Evolutionary conservation across 2,888 invertebrate species (phyloP), one percentile per base, ranked within the genome.

Genomic region (Parochlus steinenii): DNA sequence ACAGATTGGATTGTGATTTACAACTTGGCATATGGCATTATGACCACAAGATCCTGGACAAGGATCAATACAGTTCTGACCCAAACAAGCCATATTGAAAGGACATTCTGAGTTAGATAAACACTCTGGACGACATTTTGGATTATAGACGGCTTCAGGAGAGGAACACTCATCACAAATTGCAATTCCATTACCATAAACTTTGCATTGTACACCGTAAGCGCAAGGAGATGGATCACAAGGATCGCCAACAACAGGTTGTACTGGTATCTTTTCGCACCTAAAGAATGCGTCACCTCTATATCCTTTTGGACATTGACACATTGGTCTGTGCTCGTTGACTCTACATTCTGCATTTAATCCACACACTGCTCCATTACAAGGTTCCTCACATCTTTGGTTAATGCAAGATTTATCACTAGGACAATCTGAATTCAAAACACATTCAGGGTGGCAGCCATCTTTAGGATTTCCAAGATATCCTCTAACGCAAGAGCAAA

Each of bases 81-180:
- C 69, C 33, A 81, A 58, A 50, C 85, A 86, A 37, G 82, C 78
- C 48, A 65, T 73, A 51, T 80, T 64, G 48, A 79, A 78, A 32
- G 74, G 65, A 62, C 86, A 86, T 48, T 86, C 85, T 2, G 78
- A 71, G 49, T 75, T 78, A 11, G 75, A 67, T 32, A 86, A 59
- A 57, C 87, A 87, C 60, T 86, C 83, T 20, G 85, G 85, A 49
- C 78, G 66, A 46, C 86, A 86, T 20, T 69, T 66, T 17, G 80
- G 75, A 55, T 76, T 75, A 44, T 71, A 72, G 28, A 67, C 61
- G 23, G 71, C 69, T 44, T 71, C 69, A 2, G 73, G 67, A 27
- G 75, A 73, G 45, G 69, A 62, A 50, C 85, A 86, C n/a, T 71
- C 67, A 54, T 80, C 73, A 50, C 85, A 81, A 47, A 85, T 68